phyloP scores from a whole-genome alignment of 2,888 invertebrate species.

The Eristalis pertinax region DNA sequence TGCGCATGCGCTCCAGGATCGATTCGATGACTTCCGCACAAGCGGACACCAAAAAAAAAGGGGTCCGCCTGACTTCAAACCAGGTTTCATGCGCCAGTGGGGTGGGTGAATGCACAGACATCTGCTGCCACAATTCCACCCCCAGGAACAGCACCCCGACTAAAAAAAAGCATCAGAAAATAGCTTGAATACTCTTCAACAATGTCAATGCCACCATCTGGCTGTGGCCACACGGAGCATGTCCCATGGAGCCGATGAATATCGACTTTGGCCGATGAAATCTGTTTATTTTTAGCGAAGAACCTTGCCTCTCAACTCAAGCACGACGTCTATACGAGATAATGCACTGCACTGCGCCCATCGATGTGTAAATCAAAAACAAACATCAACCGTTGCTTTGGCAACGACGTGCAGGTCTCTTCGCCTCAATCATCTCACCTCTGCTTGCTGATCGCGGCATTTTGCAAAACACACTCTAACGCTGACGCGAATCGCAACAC shows the following conservation, averaged over 20 bases:
- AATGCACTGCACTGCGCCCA: neutral
- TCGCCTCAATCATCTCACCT: neutral
- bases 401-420: neutral
- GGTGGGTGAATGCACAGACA: neutral
- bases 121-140: neutral
- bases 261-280: neutral
- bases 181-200: neutral
- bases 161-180: neutral
- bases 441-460: neutral
- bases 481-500: no score
- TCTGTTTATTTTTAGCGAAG: neutral
- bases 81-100: neutral
- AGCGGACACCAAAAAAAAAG: neutral
- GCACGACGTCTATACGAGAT: neutral
- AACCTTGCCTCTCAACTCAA: no score
- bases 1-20: no score
- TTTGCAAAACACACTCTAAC: neutral
- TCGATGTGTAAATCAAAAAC: neutral
- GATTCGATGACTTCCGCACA: neutral
- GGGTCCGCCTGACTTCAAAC: neutral
- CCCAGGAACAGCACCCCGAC: neutral
- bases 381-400: neutral
- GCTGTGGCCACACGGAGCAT: neutral
- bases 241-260: neutral
- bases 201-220: constrained; percentile 1